Evolutionary conservation across 2,797 vertebrate species (phyloP), one percentile per base, ranked within the genome.

Genomic region (Mormyrops attenuatus): DNA sequence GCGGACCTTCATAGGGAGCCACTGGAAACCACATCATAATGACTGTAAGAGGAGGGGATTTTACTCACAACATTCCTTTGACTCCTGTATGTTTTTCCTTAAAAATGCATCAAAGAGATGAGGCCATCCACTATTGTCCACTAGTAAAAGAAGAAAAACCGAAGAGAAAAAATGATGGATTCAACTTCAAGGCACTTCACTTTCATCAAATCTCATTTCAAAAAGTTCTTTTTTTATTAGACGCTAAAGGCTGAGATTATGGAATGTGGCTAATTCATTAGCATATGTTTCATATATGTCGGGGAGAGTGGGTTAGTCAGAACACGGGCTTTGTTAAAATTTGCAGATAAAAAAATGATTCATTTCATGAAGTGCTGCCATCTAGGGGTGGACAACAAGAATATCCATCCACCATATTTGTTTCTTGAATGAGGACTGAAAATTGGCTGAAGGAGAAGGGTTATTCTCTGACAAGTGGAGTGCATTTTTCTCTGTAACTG

Each of bases 71-170:
- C 93, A 94, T 38, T 93, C 93, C 49, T 93, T 92, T 20, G 92
- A 91, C 88, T 92, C 92, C 73, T 93, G 90, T 44, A 91, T 85
- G 80, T 89, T 93, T 57, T 69, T 93, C 89, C 92, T 94, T 90
- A 91, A 90, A 89, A 94, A 93, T 47, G 93, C 87, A 8, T 93
- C 93, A 87, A 95, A 91, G 30, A 95, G 91, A 82, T 94, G 92
- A 1, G 94, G 93, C 94, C 94, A 95, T 9, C 94, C 95, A 0
- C 92, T 94, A 90, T 93, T 93, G 88, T 96, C 94, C 91, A 94
- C 94, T 95, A 86, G 0, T 86, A 66, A 44, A 55, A 85, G 41
- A 60, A 41, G 47, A 63, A 30, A 55, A 63, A 47, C 38, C n/a
- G 15, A 85, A 63, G 3, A 66, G 73, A 41, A 26, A 30, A 20